Evolutionary conservation across 2,888 invertebrate species (phyloP).

Genomic region (Seladonia tumulorum): DNA sequence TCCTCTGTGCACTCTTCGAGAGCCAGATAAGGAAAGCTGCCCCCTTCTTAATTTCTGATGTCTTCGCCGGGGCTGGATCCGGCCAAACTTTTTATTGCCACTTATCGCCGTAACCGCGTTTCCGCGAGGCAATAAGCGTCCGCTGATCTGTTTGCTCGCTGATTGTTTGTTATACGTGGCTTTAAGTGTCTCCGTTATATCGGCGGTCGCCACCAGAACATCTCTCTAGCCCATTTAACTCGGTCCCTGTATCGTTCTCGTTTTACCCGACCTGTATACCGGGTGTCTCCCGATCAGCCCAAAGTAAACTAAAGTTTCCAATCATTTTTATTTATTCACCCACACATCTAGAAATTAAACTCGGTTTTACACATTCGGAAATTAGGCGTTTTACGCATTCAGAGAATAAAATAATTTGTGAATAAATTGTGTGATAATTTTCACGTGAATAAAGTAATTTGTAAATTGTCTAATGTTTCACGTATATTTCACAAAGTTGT

Average conservation of each 20-base stretch:
- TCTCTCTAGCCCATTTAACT: conserved; percentile 8
- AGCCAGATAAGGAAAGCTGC: conserved; percentile 41
- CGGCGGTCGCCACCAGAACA: background rate
- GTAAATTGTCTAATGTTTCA: background rate
- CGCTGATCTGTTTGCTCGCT: conserved; percentile 32
- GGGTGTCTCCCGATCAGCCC: background rate
- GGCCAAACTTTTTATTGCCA: conserved; percentile 48
- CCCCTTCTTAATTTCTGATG: conserved; percentile 50
- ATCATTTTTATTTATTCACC: background rate
- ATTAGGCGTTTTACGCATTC: too few species aligned
- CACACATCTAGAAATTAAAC: background rate
- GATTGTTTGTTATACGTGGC: conserved; percentile 44
- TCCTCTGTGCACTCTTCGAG: background rate
- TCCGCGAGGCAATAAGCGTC: conserved; percentile 34
- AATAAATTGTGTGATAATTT: too few species aligned
- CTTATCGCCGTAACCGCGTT: conserved; percentile 45
- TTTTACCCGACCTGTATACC: background rate
- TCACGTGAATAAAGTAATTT: background rate
- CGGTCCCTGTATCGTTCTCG: background rate
- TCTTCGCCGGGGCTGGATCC: conserved; percentile 38
- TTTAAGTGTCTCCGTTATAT: conserved; percentile 25
- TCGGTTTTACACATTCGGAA: too few species aligned
- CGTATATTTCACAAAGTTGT: background rate
- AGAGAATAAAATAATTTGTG: too few species aligned
- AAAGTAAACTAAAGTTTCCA: too few species aligned